Base-by-base conservation (phyloP, 2,113 vertebrate species). In the Colinus virginianus region DNA sequence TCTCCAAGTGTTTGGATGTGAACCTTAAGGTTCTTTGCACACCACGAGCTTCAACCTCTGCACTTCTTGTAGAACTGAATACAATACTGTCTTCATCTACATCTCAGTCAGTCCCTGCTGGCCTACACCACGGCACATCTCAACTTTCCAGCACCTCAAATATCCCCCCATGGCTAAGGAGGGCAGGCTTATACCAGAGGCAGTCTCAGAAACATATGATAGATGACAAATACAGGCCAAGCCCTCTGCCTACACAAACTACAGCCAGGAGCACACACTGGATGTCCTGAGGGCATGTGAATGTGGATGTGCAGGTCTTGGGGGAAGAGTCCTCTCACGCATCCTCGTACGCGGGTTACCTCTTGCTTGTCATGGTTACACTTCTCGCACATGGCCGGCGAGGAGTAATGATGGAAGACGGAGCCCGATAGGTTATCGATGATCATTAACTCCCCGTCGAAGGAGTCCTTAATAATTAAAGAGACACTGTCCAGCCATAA, bases 401-500 rank as follows among this genome's bases (percentile, higher is more conserved):
- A 99, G 92, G 99, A 98, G 97, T 99, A 99, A 98, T 99, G 99
- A 97, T 99, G 99, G 98, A 99, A 99, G 98, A 99, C 98, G 84
- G 99, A 99, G 94, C 99, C 99, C 6, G 99, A 99, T 95, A 99
- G 99, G 98, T 99, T 99, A 98, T 99, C 99, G 89, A 99, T 99
- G 98, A 99, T 99, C 98, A 99, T 98, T 98, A 99, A 98, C 98
- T 99, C 99, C 95, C 98, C 99, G 96, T 99, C 99, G 98, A 99
- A 98, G 59, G 99, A 99, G 97, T 99, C 99, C 98, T 99, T 99
- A 98, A 99, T 99, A 97, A 99, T 99, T 98, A 99, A 98, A 97
- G 99, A 99, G 91, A 99, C 99, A 97, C 99, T 99, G 98, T 99
- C 99, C 98, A 99, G 98, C 99, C 99, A 99, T 98, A 99, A 98